Percentiles rank a stretch among this genome's conserved stretches.
Conservation (phyloP, 2,888 invertebrate genomes). For the Apamea sordens region DNA sequence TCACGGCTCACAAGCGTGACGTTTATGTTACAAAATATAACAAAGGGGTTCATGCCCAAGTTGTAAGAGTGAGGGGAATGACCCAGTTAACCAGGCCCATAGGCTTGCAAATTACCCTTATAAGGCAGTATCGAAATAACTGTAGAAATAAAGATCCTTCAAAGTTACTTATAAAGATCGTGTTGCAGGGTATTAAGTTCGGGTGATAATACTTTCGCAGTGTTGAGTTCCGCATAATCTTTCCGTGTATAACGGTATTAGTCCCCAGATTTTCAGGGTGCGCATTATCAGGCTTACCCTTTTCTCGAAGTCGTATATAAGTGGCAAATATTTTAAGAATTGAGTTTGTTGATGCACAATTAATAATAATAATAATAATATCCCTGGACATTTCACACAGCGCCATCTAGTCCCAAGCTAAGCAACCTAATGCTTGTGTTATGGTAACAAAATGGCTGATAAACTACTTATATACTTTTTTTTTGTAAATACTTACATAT, state of each 20-base stretch:
- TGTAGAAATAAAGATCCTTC: constrained; percentile 41
- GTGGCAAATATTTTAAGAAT: neutral
- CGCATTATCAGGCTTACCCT: neutral
- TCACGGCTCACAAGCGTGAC: constrained; percentile 27
- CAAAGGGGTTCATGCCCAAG: constrained; percentile 43
- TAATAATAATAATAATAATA: no score
- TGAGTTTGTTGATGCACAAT: neutral
- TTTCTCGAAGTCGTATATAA: constrained; percentile 11
- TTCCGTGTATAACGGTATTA: constrained; percentile 16
- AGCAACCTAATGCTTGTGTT: no score
- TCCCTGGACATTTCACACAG: no score
- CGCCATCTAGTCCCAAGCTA: no score
- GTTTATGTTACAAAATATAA: constrained; percentile 57
- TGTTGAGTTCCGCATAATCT: constrained; percentile 44
- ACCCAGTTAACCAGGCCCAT: constrained; percentile 48
- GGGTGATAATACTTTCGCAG: constrained; percentile 24
- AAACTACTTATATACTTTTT: no score
- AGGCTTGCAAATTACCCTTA: constrained; percentile 48
- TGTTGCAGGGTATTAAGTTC: constrained; percentile 24
- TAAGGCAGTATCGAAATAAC: constrained; percentile 49
- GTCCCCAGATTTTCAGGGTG: constrained; percentile 3
- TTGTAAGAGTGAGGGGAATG: constrained; percentile 48
- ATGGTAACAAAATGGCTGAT: no score
- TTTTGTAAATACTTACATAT: no score
- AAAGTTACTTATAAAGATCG: constrained; percentile 45